A percentile compares a stretch with the other conserved stretches of the same genome.
Evolutionary conservation across 2,113 vertebrate genomes (phyloP).

Genomic region (Gambusia holbrooki): DNA sequence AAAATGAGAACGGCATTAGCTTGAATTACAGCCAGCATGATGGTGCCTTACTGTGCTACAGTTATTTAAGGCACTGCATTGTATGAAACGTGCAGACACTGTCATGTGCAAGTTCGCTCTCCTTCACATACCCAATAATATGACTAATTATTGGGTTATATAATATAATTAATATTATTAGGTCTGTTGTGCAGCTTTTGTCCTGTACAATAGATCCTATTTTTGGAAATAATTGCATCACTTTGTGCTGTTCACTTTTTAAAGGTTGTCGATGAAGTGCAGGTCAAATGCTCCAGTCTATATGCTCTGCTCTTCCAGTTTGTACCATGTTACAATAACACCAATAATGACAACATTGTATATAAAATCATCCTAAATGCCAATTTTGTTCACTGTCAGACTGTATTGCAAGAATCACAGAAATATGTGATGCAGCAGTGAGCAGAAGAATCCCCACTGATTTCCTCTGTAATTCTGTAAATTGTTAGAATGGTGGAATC

Average conservation of each 20-base stretch:
- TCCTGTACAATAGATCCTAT: not conserved
- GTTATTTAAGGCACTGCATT: conserved; percentile 35
- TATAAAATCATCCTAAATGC: not conserved
- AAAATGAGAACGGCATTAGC: conserved; percentile 42
- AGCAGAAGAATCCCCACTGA: not conserved
- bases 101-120: not conserved
- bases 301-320: not conserved
- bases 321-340: not conserved
- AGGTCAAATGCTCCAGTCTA: not conserved
- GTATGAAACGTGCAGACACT: conserved; percentile 10
- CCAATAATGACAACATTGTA: not conserved
- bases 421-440: no score
- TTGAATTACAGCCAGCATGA: conserved; percentile 35
- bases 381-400: not conserved
- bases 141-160: not conserved
- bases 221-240: not conserved
- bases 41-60: conserved; percentile 2
- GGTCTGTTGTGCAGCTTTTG: not conserved
- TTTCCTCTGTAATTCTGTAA: conserved; percentile 3
- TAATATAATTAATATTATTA: no score
- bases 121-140: not conserved
- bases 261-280: conserved; percentile 1
- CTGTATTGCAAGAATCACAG: not conserved
- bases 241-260: not conserved
- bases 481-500: not conserved